These are phyloP conservation scores for Phaedon cochleariae DNA, from an alignment of 2,888 invertebrate genomes.

Conservation along the genomic window DNA sequence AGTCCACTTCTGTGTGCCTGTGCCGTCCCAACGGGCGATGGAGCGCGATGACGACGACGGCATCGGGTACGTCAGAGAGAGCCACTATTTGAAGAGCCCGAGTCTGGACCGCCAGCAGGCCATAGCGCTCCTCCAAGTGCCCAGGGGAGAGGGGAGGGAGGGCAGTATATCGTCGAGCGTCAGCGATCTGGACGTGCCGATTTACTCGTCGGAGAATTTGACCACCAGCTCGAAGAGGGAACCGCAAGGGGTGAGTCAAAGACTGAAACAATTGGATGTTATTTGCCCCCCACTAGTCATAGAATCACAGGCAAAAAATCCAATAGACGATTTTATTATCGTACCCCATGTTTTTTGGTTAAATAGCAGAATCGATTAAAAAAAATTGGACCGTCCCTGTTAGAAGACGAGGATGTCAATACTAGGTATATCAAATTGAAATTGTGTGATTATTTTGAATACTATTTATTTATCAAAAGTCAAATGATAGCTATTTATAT, in stretches of 20 bases:
- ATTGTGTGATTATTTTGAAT: too few relatives aligned
- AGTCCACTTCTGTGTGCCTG: slow-evolving; percentile 45
- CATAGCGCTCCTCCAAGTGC: slow-evolving; percentile 62
- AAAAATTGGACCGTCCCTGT: too few relatives aligned
- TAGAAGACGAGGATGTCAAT: too few relatives aligned
- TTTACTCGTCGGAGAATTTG: slow-evolving; percentile 61
- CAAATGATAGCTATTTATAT: too few relatives aligned
- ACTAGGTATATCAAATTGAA: too few relatives aligned
- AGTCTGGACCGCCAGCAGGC: slow-evolving; percentile 57
- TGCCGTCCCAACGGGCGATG: slow-evolving; percentile 46
- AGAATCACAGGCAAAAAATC: too few relatives aligned
- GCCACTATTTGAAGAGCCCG: slow-evolving; percentile 65
- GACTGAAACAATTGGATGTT: too few relatives aligned
- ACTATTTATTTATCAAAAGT: too few relatives aligned
- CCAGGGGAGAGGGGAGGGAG: slow-evolving; percentile 56
- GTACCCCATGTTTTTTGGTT: too few relatives aligned
- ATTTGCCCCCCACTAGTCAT: too few relatives aligned
- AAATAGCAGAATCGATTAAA: too few relatives aligned
- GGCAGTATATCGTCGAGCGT: slow-evolving; percentile 66
- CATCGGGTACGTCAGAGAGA: slow-evolving; percentile 66
- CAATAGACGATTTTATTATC: too few relatives aligned
- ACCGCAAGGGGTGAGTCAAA: slow-evolving; percentile 51
- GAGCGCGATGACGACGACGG: slow-evolving; percentile 61
- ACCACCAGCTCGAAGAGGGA: slow-evolving; percentile 50
- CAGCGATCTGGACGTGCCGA: slow-evolving; percentile 68